Base-by-base conservation (phyloP, 2,113 vertebrate genomes). In the Ginglymostoma cirratum region DNA sequence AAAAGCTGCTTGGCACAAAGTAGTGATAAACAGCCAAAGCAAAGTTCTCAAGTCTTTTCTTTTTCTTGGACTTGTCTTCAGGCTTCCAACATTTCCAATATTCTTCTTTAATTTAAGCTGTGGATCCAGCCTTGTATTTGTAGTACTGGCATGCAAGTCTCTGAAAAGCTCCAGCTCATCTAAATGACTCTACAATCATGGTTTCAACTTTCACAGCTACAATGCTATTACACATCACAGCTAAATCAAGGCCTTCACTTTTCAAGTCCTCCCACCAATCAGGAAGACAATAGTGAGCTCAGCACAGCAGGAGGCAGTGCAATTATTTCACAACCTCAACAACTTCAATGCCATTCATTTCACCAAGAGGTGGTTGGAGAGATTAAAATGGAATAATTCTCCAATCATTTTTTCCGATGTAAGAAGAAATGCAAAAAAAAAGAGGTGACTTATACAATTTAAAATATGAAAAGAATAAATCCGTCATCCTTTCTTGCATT, bases 281-380 rank as follows among this genome's bases (percentile, higher is more conserved):
- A 72, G 24, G 69, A 48, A 17, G 45, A 76, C 69, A 95, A 52
- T 34, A 52, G 12, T 69, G 69, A 19, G 38, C 19, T 52, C 15
- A 48, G 69, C 30, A 19, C 67, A 48, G 42, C 67, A 95, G 94
- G 45, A 95, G 72, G 15, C 21, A 52, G 23, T 95, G 94, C 69
- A 95, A 95, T 69, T 94, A 69, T 69, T 69, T 38, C 55, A 69
- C 92, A 94, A 27, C 14, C 15, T 27, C 94, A 93, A 48, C 42
- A 95, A 34, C 42, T 72, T 72, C 48, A 72, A 76, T 95, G 42
- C 94, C 94, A 76, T 95, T 95, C 94, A 72, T 76, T 76, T 76
- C 94, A 70, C 23, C 15, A 48, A 61, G 12, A 72, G 87, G 67
- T 52, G 45, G 6, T 76, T 76, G 45, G 42, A 34, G 69, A 95